Percentiles rank a stretch among this genome's conserved stretches.
phyloP scores from a whole-genome alignment of 1,140 invertebrate genomes.

The Akabosia matsudoensis region DNA sequence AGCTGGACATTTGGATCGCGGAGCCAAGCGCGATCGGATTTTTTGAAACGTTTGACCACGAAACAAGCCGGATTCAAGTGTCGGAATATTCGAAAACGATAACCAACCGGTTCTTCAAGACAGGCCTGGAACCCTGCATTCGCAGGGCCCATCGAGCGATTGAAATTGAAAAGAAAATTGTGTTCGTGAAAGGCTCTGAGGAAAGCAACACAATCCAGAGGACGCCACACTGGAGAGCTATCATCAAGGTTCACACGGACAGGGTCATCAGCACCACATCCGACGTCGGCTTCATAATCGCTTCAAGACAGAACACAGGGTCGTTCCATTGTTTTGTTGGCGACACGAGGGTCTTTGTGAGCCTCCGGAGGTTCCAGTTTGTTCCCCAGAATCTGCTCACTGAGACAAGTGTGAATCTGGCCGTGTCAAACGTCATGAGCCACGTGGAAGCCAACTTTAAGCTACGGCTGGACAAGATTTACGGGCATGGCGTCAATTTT shows the following conservation, averaged over 20 bases:
- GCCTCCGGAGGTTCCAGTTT: not conserved
- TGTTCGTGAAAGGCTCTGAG: not conserved
- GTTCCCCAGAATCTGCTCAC: not conserved
- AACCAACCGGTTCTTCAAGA: too few species aligned
- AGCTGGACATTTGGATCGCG: too few species aligned
- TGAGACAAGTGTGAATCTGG: not conserved
- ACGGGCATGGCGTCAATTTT: not conserved
- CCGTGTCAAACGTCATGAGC: not conserved
- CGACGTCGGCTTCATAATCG: not conserved
- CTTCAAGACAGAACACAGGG: not conserved
- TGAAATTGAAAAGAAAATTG: not conserved
- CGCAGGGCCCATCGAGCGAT: not conserved
- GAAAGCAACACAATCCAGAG: too few species aligned
- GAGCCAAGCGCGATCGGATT: too few species aligned
- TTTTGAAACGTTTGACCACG: too few species aligned
- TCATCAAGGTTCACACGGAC: not conserved
- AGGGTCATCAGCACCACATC: not conserved
- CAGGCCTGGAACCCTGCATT: too few species aligned
- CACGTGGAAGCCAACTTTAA: not conserved
- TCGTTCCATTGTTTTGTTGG: conserved; percentile 6
- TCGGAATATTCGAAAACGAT: too few species aligned
- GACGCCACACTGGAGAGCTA: not conserved
- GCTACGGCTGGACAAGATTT: not conserved
- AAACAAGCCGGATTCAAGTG: too few species aligned
- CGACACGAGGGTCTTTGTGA: not conserved